A percentile compares a stretch with the other conserved stretches of the same genome.
Evolutionary conservation across 2,113 vertebrate genomes (phyloP).

Genomic region (Trogon melanurus): DNA sequence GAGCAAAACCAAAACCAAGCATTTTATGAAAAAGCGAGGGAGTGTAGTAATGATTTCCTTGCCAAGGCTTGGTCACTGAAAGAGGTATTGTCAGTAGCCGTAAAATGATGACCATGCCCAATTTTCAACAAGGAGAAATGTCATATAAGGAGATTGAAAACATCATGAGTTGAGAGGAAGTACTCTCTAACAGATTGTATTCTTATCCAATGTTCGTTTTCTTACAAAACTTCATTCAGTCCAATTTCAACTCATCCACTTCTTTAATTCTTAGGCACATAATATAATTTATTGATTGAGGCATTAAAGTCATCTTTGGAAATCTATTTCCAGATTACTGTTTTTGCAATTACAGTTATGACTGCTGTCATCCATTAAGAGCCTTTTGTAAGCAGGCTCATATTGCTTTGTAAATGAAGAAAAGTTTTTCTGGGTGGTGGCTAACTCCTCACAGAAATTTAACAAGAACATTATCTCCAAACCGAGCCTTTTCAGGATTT

Average conservation of each 20-base stretch:
- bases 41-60: not conserved
- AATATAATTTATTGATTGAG: not conserved
- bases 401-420: not conserved
- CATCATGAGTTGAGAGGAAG: not conserved
- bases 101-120: not conserved
- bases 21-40: not conserved
- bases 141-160: not conserved
- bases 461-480: not conserved
- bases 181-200: not conserved
- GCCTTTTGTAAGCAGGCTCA: not conserved
- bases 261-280: not conserved
- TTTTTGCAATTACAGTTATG: not conserved
- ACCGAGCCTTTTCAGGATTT: not conserved
- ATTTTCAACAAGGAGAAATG: not conserved
- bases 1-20: not conserved
- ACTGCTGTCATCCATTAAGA: slow-evolving; percentile 2
- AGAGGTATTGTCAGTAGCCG: not conserved
- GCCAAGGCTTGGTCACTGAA: not conserved
- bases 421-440: not conserved
- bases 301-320: not conserved
- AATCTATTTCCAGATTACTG: slow-evolving; percentile 19
- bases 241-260: not conserved
- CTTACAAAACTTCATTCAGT: not conserved
- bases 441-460: not conserved
- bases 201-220: not conserved